Percentiles rank a stretch among this genome's conserved stretches.
Conservation (phyloP, 1,140 invertebrate genomes). For the Camponotus pennsylvanicus region DNA sequence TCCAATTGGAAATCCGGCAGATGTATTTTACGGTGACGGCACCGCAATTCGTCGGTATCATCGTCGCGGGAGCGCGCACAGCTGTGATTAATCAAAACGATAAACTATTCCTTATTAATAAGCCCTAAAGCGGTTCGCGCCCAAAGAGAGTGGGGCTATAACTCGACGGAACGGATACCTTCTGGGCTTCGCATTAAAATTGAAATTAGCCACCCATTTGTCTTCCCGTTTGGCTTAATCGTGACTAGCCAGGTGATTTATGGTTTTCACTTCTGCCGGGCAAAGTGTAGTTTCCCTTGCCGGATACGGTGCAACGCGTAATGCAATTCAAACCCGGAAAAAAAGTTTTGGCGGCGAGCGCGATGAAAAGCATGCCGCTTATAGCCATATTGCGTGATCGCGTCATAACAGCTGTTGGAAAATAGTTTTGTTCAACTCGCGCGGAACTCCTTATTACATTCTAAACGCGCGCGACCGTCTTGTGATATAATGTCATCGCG, state of each 20-base stretch:
- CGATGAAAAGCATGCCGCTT: constrained; percentile 75
- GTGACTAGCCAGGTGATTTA: constrained; percentile 76
- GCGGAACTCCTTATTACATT: constrained; percentile 59
- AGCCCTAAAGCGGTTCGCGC: constrained; percentile 56
- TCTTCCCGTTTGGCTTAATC: constrained; percentile 76
- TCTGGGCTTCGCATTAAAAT: constrained; percentile 71
- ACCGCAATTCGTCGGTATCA: constrained; percentile 33
- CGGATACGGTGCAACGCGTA: constrained; percentile 66
- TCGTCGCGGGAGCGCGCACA: neutral
- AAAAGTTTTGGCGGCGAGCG: constrained; percentile 67
- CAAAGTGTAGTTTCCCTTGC: constrained; percentile 62
- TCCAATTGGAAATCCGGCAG: constrained; percentile 49
- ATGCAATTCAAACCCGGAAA: constrained; percentile 70
- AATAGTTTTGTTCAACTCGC: constrained; percentile 67
- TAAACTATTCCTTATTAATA: constrained; percentile 63
- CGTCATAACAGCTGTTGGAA: constrained; percentile 71
- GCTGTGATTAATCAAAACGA: constrained; percentile 50
- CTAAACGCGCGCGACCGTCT: constrained; percentile 31
- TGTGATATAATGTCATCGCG: constrained; percentile 36
- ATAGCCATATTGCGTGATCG: constrained; percentile 76
- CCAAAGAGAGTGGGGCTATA: constrained; percentile 58
- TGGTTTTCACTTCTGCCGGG: constrained; percentile 67
- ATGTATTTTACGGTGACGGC: neutral
- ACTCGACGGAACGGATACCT: constrained; percentile 47
- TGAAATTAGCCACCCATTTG: constrained; percentile 80